Percentiles rank a stretch among this genome's conserved stretches.
These are phyloP conservation scores for Brenthis daphne DNA, from an alignment of 2,888 invertebrate genomes.

Conservation along the genomic window DNA sequence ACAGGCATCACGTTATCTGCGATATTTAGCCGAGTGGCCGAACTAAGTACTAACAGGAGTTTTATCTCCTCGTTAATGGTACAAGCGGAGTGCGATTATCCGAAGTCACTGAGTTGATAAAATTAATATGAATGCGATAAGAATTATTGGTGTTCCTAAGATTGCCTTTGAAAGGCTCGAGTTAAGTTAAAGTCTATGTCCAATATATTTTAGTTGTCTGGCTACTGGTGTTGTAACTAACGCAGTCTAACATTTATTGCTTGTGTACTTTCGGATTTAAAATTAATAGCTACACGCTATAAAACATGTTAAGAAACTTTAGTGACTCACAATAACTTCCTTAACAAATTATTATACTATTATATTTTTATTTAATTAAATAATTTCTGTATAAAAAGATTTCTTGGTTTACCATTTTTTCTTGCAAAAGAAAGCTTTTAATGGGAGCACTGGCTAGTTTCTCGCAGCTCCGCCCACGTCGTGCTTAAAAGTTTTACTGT, in stretches of 20 bases:
- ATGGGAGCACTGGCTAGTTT: too few species aligned
- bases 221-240: not conserved
- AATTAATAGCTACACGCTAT: not conserved
- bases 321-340: too few species aligned
- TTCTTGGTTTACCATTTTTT: too few species aligned
- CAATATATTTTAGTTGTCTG: not conserved
- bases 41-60: slow-evolving; percentile 15
- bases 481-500: too few species aligned
- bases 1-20: slow-evolving; percentile 33
- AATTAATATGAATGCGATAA: slow-evolving; percentile 8
- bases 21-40: slow-evolving; percentile 9
- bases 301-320: too few species aligned
- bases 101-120: not conserved
- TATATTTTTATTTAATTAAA: too few species aligned
- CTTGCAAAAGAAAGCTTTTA: too few species aligned
- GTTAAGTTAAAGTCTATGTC: not conserved
- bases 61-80: slow-evolving; percentile 25
- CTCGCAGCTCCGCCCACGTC: too few species aligned
- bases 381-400: too few species aligned
- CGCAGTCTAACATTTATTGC: not conserved
- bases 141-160: not conserved
- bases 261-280: not conserved
- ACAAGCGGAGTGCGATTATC: slow-evolving; percentile 1
- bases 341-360: too few species aligned
- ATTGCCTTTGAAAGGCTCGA: slow-evolving; percentile 1